Percentiles rank a stretch among this genome's conserved stretches.
Conservation (phyloP, 2,113 vertebrate species). For the Mirza zaza region DNA sequence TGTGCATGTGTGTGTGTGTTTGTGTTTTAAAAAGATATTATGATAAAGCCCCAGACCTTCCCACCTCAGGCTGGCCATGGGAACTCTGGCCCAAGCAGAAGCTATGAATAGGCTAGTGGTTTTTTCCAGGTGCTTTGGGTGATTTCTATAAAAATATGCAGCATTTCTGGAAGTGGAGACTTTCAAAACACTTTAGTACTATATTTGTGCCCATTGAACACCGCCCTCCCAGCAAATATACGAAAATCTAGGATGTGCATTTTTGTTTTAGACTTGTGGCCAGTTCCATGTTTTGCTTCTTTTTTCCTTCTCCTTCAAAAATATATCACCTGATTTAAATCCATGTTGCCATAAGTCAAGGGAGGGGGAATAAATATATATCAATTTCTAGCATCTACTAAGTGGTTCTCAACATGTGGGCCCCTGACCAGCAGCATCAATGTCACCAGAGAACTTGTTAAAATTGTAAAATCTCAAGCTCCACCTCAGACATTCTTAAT, state of each 20-base stretch:
- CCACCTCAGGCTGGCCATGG: background rate
- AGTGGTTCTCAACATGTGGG: background rate
- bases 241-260: background rate
- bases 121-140: background rate
- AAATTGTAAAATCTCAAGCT: background rate
- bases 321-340: background rate
- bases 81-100: background rate
- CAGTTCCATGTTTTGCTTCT: background rate
- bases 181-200: background rate
- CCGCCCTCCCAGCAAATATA: background rate
- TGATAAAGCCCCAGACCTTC: background rate
- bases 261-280: background rate
- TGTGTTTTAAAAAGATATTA: background rate
- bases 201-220: background rate
- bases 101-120: background rate
- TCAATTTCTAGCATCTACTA: background rate
- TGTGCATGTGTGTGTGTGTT: background rate
- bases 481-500: background rate
- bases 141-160: background rate
- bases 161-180: background rate
- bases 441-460: background rate
- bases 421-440: background rate
- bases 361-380: background rate
- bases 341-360: background rate
- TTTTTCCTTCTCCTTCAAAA: background rate